phyloP scores from a whole-genome alignment of 2,888 invertebrate genomes.

The Parnassius mnemosyne region DNA sequence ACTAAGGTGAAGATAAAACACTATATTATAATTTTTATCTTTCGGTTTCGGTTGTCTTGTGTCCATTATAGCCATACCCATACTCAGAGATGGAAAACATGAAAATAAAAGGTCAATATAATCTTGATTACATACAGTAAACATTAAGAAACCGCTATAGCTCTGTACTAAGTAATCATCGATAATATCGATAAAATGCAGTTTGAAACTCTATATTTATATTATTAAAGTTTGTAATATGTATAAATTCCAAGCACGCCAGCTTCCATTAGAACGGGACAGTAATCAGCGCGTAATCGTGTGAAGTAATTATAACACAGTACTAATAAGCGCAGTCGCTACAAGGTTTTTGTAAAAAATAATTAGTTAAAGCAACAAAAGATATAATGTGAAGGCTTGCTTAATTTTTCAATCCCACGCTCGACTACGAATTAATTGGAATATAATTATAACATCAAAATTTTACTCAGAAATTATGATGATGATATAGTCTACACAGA shows the following conservation, averaged over 20 bases:
- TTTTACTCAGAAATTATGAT: constrained; percentile 17
- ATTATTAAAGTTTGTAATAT: constrained; percentile 9
- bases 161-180: neutral
- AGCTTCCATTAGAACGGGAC: constrained; percentile 53
- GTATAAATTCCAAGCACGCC: constrained; percentile 34
- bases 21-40: too few species aligned
- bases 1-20: too few species aligned
- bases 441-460: constrained; percentile 60
- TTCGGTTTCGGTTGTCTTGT: too few species aligned
- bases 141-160: too few species aligned
- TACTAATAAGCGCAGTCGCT: constrained; percentile 61
- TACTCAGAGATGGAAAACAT: too few species aligned
- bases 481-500: too few species aligned
- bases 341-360: constrained; percentile 70
- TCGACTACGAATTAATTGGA: constrained; percentile 58
- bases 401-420: constrained; percentile 75
- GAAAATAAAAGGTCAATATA: too few species aligned
- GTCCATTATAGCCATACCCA: too few species aligned
- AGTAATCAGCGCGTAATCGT: constrained; percentile 61
- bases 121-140: too few species aligned
- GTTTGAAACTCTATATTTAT: constrained; percentile 17
- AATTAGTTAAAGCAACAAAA: constrained; percentile 70
- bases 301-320: constrained; percentile 64
- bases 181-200: constrained; percentile 8
- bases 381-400: constrained; percentile 59